Percentiles rank a stretch among this genome's conserved stretches.
phyloP scores from a whole-genome alignment of 2,797 vertebrate genomes.

The Coluber constrictor region DNA sequence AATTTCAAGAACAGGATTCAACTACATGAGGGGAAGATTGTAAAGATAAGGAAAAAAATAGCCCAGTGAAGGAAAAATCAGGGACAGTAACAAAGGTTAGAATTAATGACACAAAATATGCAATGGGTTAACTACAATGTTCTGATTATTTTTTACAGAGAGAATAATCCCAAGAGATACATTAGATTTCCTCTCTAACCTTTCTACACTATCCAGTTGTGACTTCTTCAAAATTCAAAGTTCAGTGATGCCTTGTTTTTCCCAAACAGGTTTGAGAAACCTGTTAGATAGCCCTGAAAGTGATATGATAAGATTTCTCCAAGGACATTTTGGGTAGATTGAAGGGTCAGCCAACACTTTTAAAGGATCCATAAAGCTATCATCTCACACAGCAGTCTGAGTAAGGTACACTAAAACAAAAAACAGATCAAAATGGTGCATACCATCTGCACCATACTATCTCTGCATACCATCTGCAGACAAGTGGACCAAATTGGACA shows the following conservation, averaged over 20 bases:
- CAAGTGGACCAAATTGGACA: background rate
- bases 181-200: background rate
- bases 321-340: background rate
- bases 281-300: background rate
- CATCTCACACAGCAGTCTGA: background rate
- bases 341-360: background rate
- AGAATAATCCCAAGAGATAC: background rate
- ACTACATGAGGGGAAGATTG: background rate
- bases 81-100: background rate
- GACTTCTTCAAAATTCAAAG: background rate
- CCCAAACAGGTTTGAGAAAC: background rate
- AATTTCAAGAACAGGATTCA: background rate
- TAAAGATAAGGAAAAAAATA: background rate
- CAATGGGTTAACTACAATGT: background rate
- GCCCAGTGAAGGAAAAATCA: background rate
- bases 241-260: background rate
- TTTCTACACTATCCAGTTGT: background rate
- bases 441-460: too few relatives aligned
- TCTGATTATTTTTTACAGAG: background rate
- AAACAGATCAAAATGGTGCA: background rate
- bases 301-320: background rate
- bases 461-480: too few relatives aligned
- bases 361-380: background rate
- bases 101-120: background rate
- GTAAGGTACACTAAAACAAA: background rate